Conservation (phyloP, 2,113 vertebrate genomes). For the Myocastor coypus region DNA sequence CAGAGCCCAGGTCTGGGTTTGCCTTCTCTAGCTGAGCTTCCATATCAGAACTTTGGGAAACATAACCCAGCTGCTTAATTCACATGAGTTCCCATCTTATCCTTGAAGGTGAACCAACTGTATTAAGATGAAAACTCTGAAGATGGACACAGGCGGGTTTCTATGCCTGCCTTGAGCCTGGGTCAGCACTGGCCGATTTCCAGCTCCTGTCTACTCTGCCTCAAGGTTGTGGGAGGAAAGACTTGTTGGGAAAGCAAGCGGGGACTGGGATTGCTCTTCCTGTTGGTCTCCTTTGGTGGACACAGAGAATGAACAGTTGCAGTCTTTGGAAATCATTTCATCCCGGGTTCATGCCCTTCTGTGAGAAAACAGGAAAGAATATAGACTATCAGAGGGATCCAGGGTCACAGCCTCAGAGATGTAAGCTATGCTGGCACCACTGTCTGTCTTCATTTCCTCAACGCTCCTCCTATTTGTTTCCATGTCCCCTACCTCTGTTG, state of each 20-base stretch:
- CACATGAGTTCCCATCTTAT: not conserved
- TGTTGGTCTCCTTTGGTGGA: not conserved
- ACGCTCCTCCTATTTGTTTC: not conserved
- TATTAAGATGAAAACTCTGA: not conserved
- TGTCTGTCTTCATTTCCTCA: not conserved
- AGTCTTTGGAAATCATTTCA: not conserved
- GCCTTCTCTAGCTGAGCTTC: not conserved
- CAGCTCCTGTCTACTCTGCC: not conserved
- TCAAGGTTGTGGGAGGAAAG: not conserved
- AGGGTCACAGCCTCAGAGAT: fast-evolving
- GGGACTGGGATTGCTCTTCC: not conserved
- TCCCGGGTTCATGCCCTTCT: fast-evolving
- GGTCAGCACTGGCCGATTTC: not conserved
- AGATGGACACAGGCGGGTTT: not conserved
- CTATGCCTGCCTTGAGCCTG: not conserved
- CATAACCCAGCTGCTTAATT: not conserved
- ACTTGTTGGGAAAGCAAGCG: not conserved
- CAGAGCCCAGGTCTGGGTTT: not conserved
- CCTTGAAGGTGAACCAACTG: not conserved
- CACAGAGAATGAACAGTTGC: not conserved
- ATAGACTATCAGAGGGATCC: not conserved
- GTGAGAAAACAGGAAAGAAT: not conserved
- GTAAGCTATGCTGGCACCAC: not conserved
- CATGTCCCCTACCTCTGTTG: not conserved
- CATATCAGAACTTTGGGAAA: not conserved